Conservation (phyloP, 2,888 invertebrate species). For the Platynereis dumerilii region DNA sequence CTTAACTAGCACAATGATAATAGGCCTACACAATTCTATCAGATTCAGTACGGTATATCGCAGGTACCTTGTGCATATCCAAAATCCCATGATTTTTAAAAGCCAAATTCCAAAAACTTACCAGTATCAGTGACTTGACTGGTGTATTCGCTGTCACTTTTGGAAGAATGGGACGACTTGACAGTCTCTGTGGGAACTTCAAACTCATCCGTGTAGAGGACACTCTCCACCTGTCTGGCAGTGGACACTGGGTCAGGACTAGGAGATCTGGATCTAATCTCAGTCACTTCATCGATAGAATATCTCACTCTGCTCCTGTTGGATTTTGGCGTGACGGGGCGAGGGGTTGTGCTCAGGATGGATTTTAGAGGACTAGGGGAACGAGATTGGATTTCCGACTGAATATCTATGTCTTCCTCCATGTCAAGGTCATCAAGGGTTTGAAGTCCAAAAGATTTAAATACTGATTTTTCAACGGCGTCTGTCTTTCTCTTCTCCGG, state of each 20-base stretch:
- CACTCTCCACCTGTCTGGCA: slow-evolving; percentile 22
- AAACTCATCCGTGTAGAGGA: slow-evolving; percentile 50
- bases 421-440: slow-evolving; percentile 51
- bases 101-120: too few relatives aligned
- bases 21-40: too few relatives aligned
- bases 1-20: too few relatives aligned
- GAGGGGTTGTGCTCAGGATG: slow-evolving; percentile 32
- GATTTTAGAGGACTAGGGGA: slow-evolving; percentile 31
- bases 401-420: not conserved
- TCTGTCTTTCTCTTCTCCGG: slow-evolving; percentile 3
- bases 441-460: slow-evolving; percentile 51
- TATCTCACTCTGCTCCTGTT: slow-evolving; percentile 27
- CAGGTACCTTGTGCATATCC: too few relatives aligned
- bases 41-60: too few relatives aligned
- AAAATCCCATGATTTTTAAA: too few relatives aligned
- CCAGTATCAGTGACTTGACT: slow-evolving; percentile 5
- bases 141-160: slow-evolving; percentile 35
- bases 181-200: slow-evolving; percentile 44
- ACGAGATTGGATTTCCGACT: not conserved
- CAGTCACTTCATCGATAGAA: slow-evolving; percentile 30
- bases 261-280: slow-evolving; percentile 34
- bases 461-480: slow-evolving; percentile 26
- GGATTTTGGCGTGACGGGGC: slow-evolving; percentile 32
- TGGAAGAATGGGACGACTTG: slow-evolving; percentile 38
- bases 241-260: slow-evolving; percentile 35